These are phyloP conservation scores for Malachius bipustulatus DNA, from an alignment of 2,888 invertebrate species.

Conservation along the genomic window DNA sequence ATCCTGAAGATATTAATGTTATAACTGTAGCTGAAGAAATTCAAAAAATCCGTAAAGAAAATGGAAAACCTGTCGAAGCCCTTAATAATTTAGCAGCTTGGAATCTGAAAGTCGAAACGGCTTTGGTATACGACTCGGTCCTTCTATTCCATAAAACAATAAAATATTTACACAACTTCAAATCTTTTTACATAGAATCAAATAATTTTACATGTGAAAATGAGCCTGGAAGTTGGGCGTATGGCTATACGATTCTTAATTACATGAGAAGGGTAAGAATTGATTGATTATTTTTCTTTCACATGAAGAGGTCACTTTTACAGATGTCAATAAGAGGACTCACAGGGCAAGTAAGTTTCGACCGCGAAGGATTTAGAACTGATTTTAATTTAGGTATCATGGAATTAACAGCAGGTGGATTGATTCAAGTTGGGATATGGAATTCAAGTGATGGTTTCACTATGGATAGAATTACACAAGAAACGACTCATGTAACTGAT, in stretches of 20 bases:
- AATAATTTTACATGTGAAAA: no score
- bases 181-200: no score
- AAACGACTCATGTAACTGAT: constrained; percentile 29
- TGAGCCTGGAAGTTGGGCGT: constrained; percentile 52
- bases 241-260: constrained; percentile 73
- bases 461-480: constrained; percentile 31
- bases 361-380: constrained; percentile 62
- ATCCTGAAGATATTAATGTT: constrained; percentile 8
- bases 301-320: constrained; percentile 19
- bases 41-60: constrained; percentile 10
- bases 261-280: constrained; percentile 59
- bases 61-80: constrained; percentile 8
- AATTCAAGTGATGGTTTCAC: constrained; percentile 45
- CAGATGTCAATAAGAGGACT: constrained; percentile 57
- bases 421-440: constrained; percentile 57
- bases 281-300: not conserved
- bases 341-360: constrained; percentile 66
- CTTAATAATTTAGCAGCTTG: constrained; percentile 13
- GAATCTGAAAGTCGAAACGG: constrained; percentile 55
- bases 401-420: constrained; percentile 50
- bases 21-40: constrained; percentile 15
- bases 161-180: no score
- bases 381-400: constrained; percentile 58
- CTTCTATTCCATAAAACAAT: constrained; percentile 69
- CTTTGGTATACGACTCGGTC: constrained; percentile 76